These are phyloP conservation scores for Ormyrus rosae DNA, from an alignment of 2,888 invertebrate genomes.

Conservation along the genomic window DNA sequence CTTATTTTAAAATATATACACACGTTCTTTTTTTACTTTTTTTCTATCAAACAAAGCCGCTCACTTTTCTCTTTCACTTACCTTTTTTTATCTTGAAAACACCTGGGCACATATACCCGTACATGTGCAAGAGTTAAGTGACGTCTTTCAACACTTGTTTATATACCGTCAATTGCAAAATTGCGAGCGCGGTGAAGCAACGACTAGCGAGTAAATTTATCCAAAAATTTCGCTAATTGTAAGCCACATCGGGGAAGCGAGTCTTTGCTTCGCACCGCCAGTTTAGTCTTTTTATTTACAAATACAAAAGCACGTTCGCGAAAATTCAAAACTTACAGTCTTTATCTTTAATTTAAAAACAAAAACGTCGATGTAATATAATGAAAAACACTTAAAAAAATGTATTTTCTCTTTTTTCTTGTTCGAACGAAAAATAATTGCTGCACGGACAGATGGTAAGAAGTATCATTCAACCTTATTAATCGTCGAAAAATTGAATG, in stretches of 20 bases:
- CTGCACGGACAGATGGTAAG: slow-evolving; percentile 76
- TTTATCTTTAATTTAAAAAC: background rate
- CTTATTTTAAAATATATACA: background rate
- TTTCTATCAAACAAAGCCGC: slow-evolving; percentile 32
- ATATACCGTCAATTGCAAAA: background rate
- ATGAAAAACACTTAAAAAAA: slow-evolving; percentile 55
- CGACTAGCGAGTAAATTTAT: background rate
- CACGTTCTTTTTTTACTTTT: background rate
- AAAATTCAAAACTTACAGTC: too few relatives aligned
- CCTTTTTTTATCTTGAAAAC: slow-evolving; percentile 8
- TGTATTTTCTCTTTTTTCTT: slow-evolving; percentile 64
- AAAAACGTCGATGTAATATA: background rate
- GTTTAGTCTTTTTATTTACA: too few relatives aligned
- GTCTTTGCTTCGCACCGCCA: too few relatives aligned
- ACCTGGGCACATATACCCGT: slow-evolving; percentile 42
- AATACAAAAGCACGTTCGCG: too few relatives aligned
- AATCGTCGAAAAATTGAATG: slow-evolving; percentile 70
- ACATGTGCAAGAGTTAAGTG: slow-evolving; percentile 50
- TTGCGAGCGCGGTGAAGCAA: background rate
- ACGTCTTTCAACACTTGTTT: slow-evolving; percentile 53
- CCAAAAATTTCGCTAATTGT: too few relatives aligned
- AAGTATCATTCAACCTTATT: slow-evolving; percentile 70
- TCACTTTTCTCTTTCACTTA: slow-evolving; percentile 42
- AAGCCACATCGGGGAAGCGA: too few relatives aligned
- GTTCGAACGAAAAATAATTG: slow-evolving; percentile 64